Conservation (phyloP, 2,888 invertebrate species). For the Petrolisthes manimaculis region DNA sequence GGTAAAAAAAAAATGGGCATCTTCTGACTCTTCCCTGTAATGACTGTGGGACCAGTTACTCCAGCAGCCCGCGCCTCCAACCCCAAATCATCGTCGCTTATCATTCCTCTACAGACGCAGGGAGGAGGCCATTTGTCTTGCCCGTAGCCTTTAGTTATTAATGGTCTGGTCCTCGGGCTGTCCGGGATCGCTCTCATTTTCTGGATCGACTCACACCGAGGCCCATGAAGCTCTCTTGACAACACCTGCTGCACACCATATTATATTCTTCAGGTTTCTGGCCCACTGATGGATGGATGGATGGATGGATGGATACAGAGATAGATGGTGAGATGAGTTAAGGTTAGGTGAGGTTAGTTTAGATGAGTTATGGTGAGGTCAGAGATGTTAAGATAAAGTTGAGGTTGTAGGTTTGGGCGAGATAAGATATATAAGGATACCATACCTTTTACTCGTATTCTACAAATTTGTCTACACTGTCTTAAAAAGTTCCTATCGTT, state of each 20-base stretch:
- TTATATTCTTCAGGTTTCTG: not conserved
- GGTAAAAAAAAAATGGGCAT: not conserved
- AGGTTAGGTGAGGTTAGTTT: not conserved
- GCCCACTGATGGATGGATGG: not conserved
- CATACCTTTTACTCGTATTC: too few relatives aligned
- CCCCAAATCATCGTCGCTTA: conserved; percentile 47
- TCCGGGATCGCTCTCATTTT: not conserved
- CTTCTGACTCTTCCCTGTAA: conserved; percentile 1
- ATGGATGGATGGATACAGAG: not conserved
- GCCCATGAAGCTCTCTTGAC: too few relatives aligned
- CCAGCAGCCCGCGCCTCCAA: not conserved
- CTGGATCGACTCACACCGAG: not conserved
- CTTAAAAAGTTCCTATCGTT: too few relatives aligned
- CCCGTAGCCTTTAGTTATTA: conserved; percentile 44
- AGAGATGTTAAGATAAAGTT: too few relatives aligned
- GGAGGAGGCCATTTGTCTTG: conserved; percentile 44
- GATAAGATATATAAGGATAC: too few relatives aligned
- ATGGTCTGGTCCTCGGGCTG: conserved; percentile 13
- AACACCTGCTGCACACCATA: too few relatives aligned
- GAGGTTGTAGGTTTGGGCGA: too few relatives aligned
- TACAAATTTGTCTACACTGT: too few relatives aligned
- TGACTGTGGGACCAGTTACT: conserved; percentile 15
- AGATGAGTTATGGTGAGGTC: too few relatives aligned
- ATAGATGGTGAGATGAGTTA: not conserved
- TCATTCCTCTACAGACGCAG: conserved; percentile 50